Evolutionary conservation across 2,797 vertebrate genomes (phyloP), one percentile per base, ranked within the genome.

Genomic region (Liasis olivaceus): DNA sequence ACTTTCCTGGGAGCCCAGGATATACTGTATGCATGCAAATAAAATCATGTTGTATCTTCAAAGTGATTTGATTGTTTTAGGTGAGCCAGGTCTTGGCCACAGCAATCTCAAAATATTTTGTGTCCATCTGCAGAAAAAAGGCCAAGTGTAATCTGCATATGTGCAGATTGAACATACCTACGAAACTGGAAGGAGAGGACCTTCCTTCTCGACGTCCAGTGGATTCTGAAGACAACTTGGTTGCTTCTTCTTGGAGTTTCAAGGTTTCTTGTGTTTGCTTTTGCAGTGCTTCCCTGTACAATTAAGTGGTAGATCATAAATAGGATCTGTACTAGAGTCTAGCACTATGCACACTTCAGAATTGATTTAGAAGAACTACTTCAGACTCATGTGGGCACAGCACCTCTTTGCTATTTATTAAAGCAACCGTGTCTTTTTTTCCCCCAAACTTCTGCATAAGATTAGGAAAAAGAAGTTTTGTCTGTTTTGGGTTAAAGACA

Each of bases 191-290:
- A 86, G 91, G 94, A 88, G 93, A 87, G 89, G 94, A 95, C 88
- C 92, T 60, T 28, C 95, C 95, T 93, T 97, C 95, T 89, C 84
- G 93, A 92, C 77, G 91, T 56, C 94, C 89, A 92, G 98, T 96
- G 88, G 94, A 97, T 95, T 98, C 97, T 96, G 98, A 96, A 2
- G 97, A 97, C 63, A 96, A 93, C 95, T 96, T 97, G 85, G 97
- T 97, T 85, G 96, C 97, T 93, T 98, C 97, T 94, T 98, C 96
- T 90, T 97, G 97, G 59, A 98, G 96, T 95, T 94, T 95, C 92
- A 98, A 96, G 28, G 97, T 97, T 95, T 98, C 97, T 93, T 94
- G 96, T 28, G 97, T 97, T 95, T 97, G 94, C 85, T 95, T 97
- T 88, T 97, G 95, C 63, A 98, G 96, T 91, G 98, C 97, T 92